Evolutionary conservation across 2,797 vertebrate species (phyloP).

Genomic region (Molossus molossus): DNA sequence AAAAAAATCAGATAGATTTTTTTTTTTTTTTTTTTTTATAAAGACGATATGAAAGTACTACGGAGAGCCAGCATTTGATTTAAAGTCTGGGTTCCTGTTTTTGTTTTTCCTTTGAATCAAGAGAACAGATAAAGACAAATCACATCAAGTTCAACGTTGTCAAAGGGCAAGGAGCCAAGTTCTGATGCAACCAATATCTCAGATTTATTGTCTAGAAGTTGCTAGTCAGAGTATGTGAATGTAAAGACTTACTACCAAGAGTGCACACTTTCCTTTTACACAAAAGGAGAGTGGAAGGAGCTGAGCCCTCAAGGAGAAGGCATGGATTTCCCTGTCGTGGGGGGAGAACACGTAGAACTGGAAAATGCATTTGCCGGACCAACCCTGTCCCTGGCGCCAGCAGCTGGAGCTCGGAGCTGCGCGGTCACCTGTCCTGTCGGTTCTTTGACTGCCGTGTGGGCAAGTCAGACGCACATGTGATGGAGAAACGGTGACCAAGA

Average conservation of each 20-base stretch:
- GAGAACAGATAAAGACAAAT: constrained; percentile 37
- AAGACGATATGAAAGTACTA: background rate
- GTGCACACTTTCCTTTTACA: background rate
- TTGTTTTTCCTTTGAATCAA: constrained; percentile 39
- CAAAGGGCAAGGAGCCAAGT: constrained; percentile 2
- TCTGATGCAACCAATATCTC: background rate
- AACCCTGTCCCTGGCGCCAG: background rate
- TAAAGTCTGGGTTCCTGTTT: constrained; percentile 45
- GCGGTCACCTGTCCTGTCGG: background rate
- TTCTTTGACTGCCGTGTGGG: background rate
- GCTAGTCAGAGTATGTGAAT: background rate
- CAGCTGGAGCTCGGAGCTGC: accelerated
- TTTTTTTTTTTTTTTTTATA: background rate
- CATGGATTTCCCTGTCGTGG: background rate
- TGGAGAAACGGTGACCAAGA: background rate
- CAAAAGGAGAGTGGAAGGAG: constrained; percentile 7
- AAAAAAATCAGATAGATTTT: background rate
- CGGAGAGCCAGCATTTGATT: background rate
- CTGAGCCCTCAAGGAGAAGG: background rate
- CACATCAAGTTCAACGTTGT: constrained; percentile 39
- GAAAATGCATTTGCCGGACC: background rate
- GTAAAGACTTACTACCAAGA: background rate
- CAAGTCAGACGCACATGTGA: background rate
- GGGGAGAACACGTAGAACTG: background rate
- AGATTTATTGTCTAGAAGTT: background rate